Base-by-base conservation (phyloP, 2,113 vertebrate species). In the Rhizomys pruinosus region DNA sequence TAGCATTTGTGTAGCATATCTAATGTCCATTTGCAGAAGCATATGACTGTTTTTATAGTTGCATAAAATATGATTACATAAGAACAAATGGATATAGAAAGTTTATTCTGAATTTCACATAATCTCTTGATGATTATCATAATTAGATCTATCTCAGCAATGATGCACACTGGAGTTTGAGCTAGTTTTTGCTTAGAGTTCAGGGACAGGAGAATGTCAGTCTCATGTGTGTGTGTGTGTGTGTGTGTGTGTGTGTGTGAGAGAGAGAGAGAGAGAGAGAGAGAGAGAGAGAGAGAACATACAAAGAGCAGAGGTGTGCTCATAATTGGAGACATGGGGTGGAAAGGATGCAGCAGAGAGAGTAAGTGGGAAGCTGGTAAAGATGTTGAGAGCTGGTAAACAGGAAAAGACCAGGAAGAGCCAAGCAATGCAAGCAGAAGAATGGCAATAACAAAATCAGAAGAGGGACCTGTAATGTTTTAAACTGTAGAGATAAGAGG, bases 291-390 rank as follows among this genome's bases (percentile, higher is more conserved):
- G 22, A 61, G 59, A 61, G 59, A 27, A 64, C 3, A 64, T 20
- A 16, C 4, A 61, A 16, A 22, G 59, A 27, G 22, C n/a, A 27
- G 16, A 20, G 25, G 9, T 23, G 16, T 66, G 1, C 9, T 11
- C 22, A 5, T 39, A 27, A 25, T 11, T 2, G 39, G 17, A 5
- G 39, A 23, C 34, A 32, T 3, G 7, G 8, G 13, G 7, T 57
- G 32, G 27, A 1, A 52, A 11, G 32, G 12, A 6, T 12, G 32
- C 1, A 1, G 19, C 4, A 5, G 47, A 7, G 47, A 22, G 32
- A 59, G 3, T 1, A 59, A 9, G 9, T 57, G 23, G 19, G n/a
- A 8, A 44, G 1, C 47, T 47, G 22, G 7, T 37, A 59, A 72
- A 61, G 59, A 72, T 27, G 7, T 81, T 16, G 59, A 4, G n/a